These are phyloP conservation scores for Tethea ocularis DNA, from an alignment of 2,888 invertebrate species.

Conservation along the genomic window DNA sequence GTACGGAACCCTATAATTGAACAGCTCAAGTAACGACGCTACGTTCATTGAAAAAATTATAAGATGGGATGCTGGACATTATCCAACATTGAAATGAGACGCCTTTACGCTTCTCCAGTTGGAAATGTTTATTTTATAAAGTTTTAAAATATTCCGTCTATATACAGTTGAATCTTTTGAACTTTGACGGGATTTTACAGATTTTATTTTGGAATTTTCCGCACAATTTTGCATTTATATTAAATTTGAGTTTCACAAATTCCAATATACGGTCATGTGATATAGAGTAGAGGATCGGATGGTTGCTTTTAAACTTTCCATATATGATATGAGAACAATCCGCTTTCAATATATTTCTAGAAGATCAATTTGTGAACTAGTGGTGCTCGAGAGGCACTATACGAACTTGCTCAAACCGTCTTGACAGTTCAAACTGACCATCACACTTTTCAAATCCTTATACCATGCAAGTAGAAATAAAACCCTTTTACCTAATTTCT, in stretches of 20 bases:
- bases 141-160: slow-evolving; percentile 17
- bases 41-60: slow-evolving; percentile 33
- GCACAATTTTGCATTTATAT: neutral
- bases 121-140: slow-evolving; percentile 18
- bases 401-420: too few relatives aligned
- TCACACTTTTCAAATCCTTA: too few relatives aligned
- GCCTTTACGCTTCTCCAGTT: slow-evolving; percentile 17
- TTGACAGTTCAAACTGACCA: too few relatives aligned
- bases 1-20: slow-evolving; percentile 36
- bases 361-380: too few relatives aligned
- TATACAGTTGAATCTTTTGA: slow-evolving; percentile 17
- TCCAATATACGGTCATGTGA: neutral
- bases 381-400: too few relatives aligned
- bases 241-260: neutral
- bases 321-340: too few relatives aligned
- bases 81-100: slow-evolving; percentile 14
- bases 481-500: too few relatives aligned
- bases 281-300: too few relatives aligned
- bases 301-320: too few relatives aligned
- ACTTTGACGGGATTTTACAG: slow-evolving; percentile 5
- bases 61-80: slow-evolving; percentile 20
- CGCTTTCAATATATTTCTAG: too few relatives aligned
- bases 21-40: slow-evolving; percentile 39
- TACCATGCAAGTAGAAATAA: too few relatives aligned
- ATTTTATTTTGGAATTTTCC: slow-evolving; percentile 4